Evolutionary conservation across 2,797 vertebrate genomes (phyloP).

Genomic region (Pangasius mekongensis): DNA sequence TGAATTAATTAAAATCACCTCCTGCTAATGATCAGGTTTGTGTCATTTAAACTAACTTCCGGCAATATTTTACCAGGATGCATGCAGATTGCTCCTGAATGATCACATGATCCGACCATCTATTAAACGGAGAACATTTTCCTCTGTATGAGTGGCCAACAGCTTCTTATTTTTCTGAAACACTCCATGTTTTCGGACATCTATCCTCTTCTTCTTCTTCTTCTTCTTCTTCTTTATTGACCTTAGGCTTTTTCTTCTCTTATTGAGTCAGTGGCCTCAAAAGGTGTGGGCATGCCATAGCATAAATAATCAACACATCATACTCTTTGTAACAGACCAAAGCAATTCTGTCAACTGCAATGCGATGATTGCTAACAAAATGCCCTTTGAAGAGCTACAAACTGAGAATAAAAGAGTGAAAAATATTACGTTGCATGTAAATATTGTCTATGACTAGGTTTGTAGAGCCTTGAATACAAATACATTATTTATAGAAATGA

Average conservation of each 20-base stretch:
- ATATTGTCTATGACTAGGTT: not conserved
- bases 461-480: constrained; percentile 3
- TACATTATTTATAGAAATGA: not conserved
- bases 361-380: not conserved
- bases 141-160: not conserved
- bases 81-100: not conserved
- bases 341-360: not conserved
- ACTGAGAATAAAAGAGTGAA: not conserved
- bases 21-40: not conserved
- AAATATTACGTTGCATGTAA: not conserved
- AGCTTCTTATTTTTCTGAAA: not conserved
- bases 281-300: not conserved
- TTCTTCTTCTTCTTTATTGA: not conserved
- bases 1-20: not conserved
- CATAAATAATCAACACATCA: not conserved
- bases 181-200: not conserved
- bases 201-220: not conserved
- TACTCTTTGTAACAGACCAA: not conserved
- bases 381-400: not conserved
- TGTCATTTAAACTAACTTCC: not conserved
- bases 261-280: not conserved
- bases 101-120: not conserved
- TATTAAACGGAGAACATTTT: not conserved
- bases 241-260: not conserved
- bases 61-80: not conserved